Base-by-base conservation (phyloP, 2,113 vertebrate species). In the Hemicordylus capensis region DNA sequence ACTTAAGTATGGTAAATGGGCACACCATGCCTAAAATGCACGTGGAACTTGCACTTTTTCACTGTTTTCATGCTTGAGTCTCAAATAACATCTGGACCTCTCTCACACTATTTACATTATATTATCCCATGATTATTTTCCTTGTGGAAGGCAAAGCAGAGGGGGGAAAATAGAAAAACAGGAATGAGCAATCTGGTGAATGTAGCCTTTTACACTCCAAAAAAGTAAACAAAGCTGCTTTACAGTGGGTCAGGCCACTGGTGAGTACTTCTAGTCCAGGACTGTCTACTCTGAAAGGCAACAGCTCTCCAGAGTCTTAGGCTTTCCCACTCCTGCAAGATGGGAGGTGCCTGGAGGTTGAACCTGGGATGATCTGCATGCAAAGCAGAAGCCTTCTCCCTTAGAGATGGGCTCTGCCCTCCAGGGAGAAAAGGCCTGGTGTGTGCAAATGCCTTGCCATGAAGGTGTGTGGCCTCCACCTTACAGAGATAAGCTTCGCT, bases 401-500 rank as follows among this genome's bases (percentile, higher is more conserved):
- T 15, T 15, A 6, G 64, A 81, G 54, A 28, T 6, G 59, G 54
- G 8, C 15, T 31, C 46, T 22, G 8, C 48, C 46, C 37, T 67
- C 34, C 2, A 15, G 5, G 63, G 31, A 67, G 26, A 64, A 56
- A 84, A 66, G 22, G 19, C 10, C 37, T 9, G 19, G 19, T 42
- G 51, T 82, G 51, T 54, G 15, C n/a, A 42, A 73, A 72, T 22
- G 51, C 9, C 9, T 12, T 72, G 22, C 12, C 17, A 28, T n/a
- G 28, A 14, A 72, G 39, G 69, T 59, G 20, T 39, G 56, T 28
- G 22, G 56, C 56, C 24, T 42, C 31, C 14, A 17, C 31, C 44
- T 8, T 1, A 12, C 19, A 28, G 39, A 20, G n/a, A 28, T 2
- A 20, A 48, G 54, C n/a, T 26, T 14, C 24, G 31, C 24, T 0